Base-by-base conservation (phyloP, 2,797 vertebrate species). In the Coranthus polyacanthus region DNA sequence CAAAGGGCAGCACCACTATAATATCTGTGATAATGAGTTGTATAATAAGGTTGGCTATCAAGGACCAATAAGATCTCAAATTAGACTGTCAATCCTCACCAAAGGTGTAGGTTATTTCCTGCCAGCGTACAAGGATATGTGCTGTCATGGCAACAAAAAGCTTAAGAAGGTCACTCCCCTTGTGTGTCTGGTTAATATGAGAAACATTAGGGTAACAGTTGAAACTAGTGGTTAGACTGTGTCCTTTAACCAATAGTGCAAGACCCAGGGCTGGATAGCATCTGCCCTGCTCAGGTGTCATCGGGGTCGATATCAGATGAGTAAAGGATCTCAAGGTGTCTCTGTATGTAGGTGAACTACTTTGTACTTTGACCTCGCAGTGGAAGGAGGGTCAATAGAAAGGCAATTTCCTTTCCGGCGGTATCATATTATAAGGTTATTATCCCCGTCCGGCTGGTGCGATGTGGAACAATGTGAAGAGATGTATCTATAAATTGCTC, bases 1-100 rank as follows among this genome's bases (percentile, higher is more conserved):
- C 69, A 72, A 63, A 78, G 55, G 53, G 15, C 60, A 66, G 56
- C 55, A 54, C 50, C 43, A 16, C 39, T 62, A 50, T 72, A 64
- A 82, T 76, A 83, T 75, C 61, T 72, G 36, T 68, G 73, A 81
- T 77, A 67, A 80, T 72, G 65, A 78, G 57, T n/a, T 52, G 10
- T 72, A 71, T 87, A 82, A 85, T 67, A 73, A 78, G 71, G 60
- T 51, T 84, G 65, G 74, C 57, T 79, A 80, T 43, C 70, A 56
- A 59, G 53, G 66, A 65, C 45, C 58, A 75, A 45, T 46, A 46
- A 45, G 22, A 72, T 24, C 70, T 46, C 51, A 41, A 37, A 42
- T 22, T 58, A 57, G 29, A 36, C 9, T n/a, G 60, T 16, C 44
- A 21, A 55, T 51, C 43, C 45, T 34, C 34, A 29, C 38, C 39